These are phyloP conservation scores for Thamnophis elegans DNA, from an alignment of 2,797 vertebrate species.

Conservation along the genomic window DNA sequence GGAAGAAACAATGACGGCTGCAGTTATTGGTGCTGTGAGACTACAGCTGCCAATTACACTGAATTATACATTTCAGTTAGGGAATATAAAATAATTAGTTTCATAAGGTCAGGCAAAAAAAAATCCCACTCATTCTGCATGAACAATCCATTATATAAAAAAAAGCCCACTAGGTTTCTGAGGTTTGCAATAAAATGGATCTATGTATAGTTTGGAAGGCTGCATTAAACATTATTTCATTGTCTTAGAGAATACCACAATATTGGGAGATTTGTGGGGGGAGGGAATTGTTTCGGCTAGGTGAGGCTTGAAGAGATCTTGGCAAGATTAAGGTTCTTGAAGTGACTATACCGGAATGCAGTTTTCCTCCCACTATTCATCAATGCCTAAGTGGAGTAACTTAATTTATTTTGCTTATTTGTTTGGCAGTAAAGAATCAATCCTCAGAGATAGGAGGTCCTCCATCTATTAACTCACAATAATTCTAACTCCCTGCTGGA, in stretches of 20 bases:
- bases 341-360: background rate
- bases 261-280: background rate
- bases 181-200: constrained; percentile 9
- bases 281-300: background rate
- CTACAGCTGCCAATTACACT: constrained; percentile 63
- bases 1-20: constrained; percentile 59
- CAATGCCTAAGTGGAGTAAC: background rate
- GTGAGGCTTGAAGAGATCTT: background rate
- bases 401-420: background rate
- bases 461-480: background rate
- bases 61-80: constrained; percentile 63
- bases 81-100: constrained; percentile 64
- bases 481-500: background rate
- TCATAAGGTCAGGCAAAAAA: constrained; percentile 52
- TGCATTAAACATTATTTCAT: background rate
- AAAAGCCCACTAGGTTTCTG: background rate
- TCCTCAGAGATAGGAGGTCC: background rate
- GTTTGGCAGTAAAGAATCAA: background rate
- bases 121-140: constrained; percentile 34
- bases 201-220: background rate
- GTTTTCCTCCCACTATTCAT: background rate
- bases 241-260: constrained; percentile 16
- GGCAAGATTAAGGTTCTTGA: background rate
- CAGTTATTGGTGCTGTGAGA: constrained; percentile 54
- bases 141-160: constrained; percentile 44